These are phyloP conservation scores for Stigmatopora argus DNA, from an alignment of 2,113 vertebrate genomes.

Conservation along the genomic window DNA sequence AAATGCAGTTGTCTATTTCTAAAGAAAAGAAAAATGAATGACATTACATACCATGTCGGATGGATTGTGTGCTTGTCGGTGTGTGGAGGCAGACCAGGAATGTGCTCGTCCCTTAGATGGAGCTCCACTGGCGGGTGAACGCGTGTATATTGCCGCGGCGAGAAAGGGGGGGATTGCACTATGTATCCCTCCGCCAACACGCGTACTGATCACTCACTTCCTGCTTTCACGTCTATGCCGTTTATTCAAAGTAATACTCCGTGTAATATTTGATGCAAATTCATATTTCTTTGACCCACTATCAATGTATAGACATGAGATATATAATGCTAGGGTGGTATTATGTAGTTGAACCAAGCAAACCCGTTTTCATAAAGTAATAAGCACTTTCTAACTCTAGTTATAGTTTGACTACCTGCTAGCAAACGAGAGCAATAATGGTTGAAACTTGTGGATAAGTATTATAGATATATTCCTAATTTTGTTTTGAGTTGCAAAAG, in stretches of 20 bases:
- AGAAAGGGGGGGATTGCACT: conserved; percentile 52
- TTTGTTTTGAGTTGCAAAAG: neutral
- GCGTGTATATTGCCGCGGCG: conserved; percentile 60
- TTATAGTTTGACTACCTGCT: no score
- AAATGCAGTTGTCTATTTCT: neutral
- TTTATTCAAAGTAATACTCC: neutral
- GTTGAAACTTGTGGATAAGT: neutral
- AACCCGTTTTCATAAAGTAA: no score
- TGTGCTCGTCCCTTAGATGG: conserved; percentile 63
- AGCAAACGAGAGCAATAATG: no score
- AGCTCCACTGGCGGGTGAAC: conserved; percentile 54
- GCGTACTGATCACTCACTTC: conserved; percentile 59
- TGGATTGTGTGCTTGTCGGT: conserved; percentile 57
- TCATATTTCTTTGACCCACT: neutral
- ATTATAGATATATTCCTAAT: neutral
- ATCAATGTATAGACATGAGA: neutral
- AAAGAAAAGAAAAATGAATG: conserved; percentile 37
- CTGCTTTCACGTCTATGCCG: conserved; percentile 46
- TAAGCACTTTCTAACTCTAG: no score
- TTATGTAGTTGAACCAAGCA: no score
- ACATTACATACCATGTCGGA: conserved; percentile 70
- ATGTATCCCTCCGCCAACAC: conserved; percentile 73
- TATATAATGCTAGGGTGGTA: no score
- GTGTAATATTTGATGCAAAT: neutral
- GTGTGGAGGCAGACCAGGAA: conserved; percentile 54